These are phyloP conservation scores for Cerastis rubricosa DNA, from an alignment of 2,888 invertebrate genomes.

Conservation along the genomic window DNA sequence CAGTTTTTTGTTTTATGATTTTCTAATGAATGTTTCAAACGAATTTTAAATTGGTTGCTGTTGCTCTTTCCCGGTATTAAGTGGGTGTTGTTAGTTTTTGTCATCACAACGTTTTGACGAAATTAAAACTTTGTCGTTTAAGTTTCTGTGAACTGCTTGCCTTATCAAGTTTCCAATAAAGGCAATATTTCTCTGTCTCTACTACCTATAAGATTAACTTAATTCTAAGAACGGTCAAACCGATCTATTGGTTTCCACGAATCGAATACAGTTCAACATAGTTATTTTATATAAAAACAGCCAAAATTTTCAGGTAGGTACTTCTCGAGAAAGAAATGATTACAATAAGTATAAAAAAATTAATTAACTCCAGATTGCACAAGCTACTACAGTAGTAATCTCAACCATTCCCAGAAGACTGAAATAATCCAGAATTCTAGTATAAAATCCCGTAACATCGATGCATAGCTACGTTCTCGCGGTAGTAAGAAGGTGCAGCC, in stretches of 20 bases:
- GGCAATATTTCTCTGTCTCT: neutral
- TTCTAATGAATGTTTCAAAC: slow-evolving; percentile 43
- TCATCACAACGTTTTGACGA: neutral
- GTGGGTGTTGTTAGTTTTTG: slow-evolving; percentile 13
- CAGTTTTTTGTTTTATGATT: slow-evolving; percentile 64
- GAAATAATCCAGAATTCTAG: slow-evolving; percentile 15
- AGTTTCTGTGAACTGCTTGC: neutral
- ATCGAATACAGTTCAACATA: neutral
- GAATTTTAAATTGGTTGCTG: slow-evolving; percentile 28
- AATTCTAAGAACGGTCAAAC: neutral
- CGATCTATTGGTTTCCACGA: too few relatives aligned
- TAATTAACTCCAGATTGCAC: neutral
- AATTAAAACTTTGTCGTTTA: neutral
- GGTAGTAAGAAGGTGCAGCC: slow-evolving; percentile 59
- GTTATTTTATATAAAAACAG: neutral
- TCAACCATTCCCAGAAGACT: slow-evolving; percentile 29
- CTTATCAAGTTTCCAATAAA: neutral
- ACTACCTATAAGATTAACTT: neutral
- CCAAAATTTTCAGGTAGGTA: too few relatives aligned
- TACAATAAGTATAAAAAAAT: neutral
- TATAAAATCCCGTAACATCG: slow-evolving; percentile 46
- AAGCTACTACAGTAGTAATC: neutral
- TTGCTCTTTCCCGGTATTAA: neutral
- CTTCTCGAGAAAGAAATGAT: too few relatives aligned
- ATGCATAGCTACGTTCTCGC: slow-evolving; percentile 53